phyloP scores from a whole-genome alignment of 1,140 invertebrate genomes.

The Drusus annulatus region DNA sequence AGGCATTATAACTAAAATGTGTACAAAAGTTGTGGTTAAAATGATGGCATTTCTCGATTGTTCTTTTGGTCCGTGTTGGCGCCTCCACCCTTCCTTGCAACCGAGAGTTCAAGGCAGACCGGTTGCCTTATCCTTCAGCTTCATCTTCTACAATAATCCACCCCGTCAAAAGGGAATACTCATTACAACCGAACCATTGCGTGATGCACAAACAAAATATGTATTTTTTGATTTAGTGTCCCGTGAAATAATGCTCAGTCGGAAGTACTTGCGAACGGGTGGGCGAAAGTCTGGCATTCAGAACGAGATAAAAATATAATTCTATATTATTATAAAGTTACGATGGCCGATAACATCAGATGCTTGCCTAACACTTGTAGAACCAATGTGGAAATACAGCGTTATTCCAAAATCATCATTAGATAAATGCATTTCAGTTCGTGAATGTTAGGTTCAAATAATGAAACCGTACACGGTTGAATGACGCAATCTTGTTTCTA shows the following conservation, averaged over 20 bases:
- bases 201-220: not conserved
- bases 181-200: not conserved
- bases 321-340: not conserved
- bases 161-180: slow-evolving; percentile 2
- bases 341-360: no score
- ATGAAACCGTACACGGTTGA: no score
- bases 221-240: not conserved
- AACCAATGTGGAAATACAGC: no score
- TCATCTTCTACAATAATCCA: not conserved
- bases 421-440: no score
- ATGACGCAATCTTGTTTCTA: no score
- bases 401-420: no score
- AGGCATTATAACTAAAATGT: no score
- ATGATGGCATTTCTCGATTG: no score
- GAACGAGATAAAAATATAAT: not conserved
- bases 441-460: no score
- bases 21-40: no score
- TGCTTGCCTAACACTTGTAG: no score
- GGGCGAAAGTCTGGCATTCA: not conserved
- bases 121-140: slow-evolving; percentile 21
- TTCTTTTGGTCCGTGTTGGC: not conserved
- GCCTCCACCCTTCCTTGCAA: slow-evolving; percentile 7
- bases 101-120: slow-evolving; percentile 23
- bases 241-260: not conserved
- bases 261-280: not conserved